A percentile compares a stretch with the other conserved stretches of the same genome.
phyloP scores from a whole-genome alignment of 1,140 invertebrate genomes.

The Gryllus bimaculatus region DNA sequence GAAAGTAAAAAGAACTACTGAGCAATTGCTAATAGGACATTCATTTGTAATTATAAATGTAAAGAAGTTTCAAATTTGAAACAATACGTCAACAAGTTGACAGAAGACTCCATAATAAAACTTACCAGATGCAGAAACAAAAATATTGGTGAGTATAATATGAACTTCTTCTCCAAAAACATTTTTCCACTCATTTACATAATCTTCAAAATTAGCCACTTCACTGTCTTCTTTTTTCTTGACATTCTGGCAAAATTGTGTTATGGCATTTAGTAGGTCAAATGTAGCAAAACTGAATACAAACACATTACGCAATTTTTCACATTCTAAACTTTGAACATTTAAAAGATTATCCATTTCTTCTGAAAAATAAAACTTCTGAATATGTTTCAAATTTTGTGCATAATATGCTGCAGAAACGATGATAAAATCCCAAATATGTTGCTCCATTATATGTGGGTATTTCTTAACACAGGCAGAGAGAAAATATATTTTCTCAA shows the following conservation, averaged over 20 bases:
- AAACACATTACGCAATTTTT: neutral
- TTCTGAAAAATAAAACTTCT: neutral
- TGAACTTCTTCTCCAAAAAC: conserved; percentile 2
- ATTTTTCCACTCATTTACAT: neutral
- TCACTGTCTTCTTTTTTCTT: neutral
- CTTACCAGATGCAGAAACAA: conserved; percentile 2
- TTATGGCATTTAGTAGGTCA: neutral
- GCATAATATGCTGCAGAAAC: conserved; percentile 55
- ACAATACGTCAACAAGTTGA: neutral
- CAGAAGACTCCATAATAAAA: neutral
- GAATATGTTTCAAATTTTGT: conserved; percentile 35
- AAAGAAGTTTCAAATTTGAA: neutral
- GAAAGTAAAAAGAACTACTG: too few species aligned
- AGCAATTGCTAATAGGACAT: neutral
- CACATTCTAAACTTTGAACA: neutral
- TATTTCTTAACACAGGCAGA: conserved; percentile 29
- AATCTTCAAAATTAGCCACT: neutral
- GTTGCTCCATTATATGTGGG: conserved; percentile 35
- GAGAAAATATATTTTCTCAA: neutral
- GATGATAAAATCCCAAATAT: conserved; percentile 55
- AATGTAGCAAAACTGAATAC: neutral
- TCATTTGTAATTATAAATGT: neutral
- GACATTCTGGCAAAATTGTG: neutral
- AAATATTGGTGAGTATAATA: neutral
- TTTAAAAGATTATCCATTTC: neutral